Evolutionary conservation across 2,888 invertebrate genomes (phyloP), one percentile per base, ranked within the genome.

Genomic region (Napeogenes inachia): DNA sequence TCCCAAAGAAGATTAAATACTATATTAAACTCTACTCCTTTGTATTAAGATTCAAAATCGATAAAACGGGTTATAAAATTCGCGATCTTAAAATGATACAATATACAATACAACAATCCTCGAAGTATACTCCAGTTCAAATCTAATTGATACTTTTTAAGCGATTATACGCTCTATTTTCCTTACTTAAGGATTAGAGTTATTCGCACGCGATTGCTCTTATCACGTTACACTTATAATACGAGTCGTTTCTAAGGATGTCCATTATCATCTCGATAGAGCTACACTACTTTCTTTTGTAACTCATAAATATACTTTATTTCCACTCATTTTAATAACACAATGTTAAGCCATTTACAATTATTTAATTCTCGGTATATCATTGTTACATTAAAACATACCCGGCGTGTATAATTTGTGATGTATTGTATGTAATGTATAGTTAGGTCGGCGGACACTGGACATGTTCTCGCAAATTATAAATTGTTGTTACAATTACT

Each of bases 51-150:
- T 71, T 66, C 66, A 74, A 71, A 75, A 73, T 77, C 59, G 68
- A 69, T 69, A 54, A 55, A 8, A n/a, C 33, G 60, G 45, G 47
- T 45, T 45, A 55, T 64, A 62, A 69, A 70, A 63, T 71, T 73
- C 65, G 69, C 70, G 66, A 71, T 72, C 71, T 78, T 76, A 74
- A 73, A 76, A 77, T 78, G 77, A 81, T 79, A 77, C 76, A 50
- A 50, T 50, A 50, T 50, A 50, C 50, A 50, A 50, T 50, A 50
- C 68, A 69, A 69, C 71, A 70, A 73, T 76, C 71, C 73, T 63
- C 69, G 64, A 68, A 63, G 73, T 66, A 70, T 74, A 74, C 68
- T 74, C 76, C 74, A 71, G 74, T 72, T 70, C 68, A 70, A 68
- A 71, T 61, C 54, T 65, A 68, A 67, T 65, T 63, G 68, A 33